Evolutionary conservation across 2,113 vertebrate genomes (phyloP), one percentile per base, ranked within the genome.

Genomic region (Podarcis raffonei): DNA sequence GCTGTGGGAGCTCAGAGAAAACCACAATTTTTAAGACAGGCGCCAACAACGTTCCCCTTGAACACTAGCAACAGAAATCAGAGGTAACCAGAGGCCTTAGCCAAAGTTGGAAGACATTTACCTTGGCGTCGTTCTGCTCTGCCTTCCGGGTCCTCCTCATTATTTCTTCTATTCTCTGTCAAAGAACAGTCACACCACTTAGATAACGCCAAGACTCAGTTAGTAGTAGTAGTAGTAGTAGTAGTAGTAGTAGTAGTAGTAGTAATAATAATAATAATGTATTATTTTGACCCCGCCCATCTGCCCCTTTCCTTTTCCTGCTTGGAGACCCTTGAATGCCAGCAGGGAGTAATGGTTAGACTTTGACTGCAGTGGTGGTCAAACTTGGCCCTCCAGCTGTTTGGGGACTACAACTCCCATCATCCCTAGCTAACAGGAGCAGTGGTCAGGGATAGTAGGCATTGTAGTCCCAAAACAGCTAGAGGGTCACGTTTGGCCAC

Each of bases 111-210:
- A 62, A 68, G 18, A 88, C 74, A 83, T 95, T 95, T 96, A 98
- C 99, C 97, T 98, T 98, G 35, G 91, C 96, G 88, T 98, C 96
- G 0, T 69, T 96, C 78, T 95, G 96, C 35, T 98, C 97, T 0
- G 96, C 96, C 96, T 98, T 99, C 89, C 98, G 98, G 0, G 98
- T 99, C 96, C 98, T 98, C 94, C 98, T 99, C 98, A 98, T 99
- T 93, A 99, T 99, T 96, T 99, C 98, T 90, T 99, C 98, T 74
- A 99, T 98, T 97, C 98, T 98, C 98, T 99, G 92, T 92, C 89
- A 95, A 93, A 83, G 4, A 91, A 78, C 9, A 84, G 48, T 15
- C 59, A 71, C 15, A 5, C 9, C 5, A 22, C 53, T 87, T 6
- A 30, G 18, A 5, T 9, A 32, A 66, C 15, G 48, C 6, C 27